Percentiles rank a stretch among this genome's conserved stretches.
Evolutionary conservation across 64 coral and sea anemone genomes (phyloP).

Genomic region (Montipora capricornis): DNA sequence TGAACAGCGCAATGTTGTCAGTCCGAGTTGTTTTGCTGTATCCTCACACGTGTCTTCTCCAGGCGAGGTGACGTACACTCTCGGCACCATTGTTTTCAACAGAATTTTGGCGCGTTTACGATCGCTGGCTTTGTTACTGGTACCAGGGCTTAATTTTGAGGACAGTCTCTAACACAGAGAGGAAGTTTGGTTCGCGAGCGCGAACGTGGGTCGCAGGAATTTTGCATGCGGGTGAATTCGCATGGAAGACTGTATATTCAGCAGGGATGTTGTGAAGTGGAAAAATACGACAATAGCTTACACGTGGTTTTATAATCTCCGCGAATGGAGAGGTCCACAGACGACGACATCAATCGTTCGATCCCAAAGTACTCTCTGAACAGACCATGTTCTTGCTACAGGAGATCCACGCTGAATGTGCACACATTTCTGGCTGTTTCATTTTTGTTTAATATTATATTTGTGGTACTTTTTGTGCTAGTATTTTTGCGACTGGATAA

Average conservation of each 20-base stretch:
- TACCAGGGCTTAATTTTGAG: slow-evolving; percentile 21
- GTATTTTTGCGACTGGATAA: slow-evolving; percentile 80
- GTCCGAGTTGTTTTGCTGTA: slow-evolving; percentile 81
- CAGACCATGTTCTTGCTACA: slow-evolving; percentile 73
- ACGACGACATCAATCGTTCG: neutral
- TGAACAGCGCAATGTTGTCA: slow-evolving; percentile 67
- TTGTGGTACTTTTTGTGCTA: slow-evolving; percentile 83
- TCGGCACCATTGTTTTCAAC: slow-evolving; percentile 81
- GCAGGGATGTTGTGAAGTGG: slow-evolving; percentile 43
- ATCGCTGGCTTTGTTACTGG: slow-evolving; percentile 31
- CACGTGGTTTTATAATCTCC: slow-evolving; percentile 47
- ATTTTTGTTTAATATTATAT: slow-evolving; percentile 84
- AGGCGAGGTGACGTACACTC: slow-evolving; percentile 51
- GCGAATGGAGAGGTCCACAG: neutral
- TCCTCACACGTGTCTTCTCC: slow-evolving; percentile 80
- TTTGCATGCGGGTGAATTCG: slow-evolving; percentile 37
- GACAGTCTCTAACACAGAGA: neutral
- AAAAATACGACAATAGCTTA: neutral
- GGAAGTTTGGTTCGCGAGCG: slow-evolving; percentile 53
- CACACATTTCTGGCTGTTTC: slow-evolving; percentile 61
- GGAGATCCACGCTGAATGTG: slow-evolving; percentile 23
- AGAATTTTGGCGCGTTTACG: slow-evolving; percentile 89
- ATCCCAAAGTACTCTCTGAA: neutral
- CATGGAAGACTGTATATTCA: slow-evolving; percentile 52
- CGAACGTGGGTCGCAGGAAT: slow-evolving; percentile 53